These are phyloP conservation scores for Neoascia interrupta DNA, from an alignment of 2,888 invertebrate species.

Conservation along the genomic window DNA sequence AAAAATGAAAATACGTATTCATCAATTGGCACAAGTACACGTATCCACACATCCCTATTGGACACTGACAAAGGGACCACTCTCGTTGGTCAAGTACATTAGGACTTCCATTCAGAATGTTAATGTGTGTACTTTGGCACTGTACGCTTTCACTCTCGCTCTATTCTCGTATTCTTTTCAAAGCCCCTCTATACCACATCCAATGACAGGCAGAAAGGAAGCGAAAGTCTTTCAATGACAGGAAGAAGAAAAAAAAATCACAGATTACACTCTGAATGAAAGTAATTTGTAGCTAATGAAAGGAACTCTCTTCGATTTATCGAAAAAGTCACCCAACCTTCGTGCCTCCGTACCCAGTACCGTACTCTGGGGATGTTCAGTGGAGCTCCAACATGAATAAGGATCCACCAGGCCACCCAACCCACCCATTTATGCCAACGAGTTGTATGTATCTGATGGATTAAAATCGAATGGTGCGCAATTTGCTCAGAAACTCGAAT, in stretches of 20 bases:
- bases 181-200: constrained; percentile 22
- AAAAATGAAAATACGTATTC: constrained; percentile 33
- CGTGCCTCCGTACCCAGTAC: neutral
- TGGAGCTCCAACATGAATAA: constrained; percentile 18
- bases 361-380: constrained; percentile 24
- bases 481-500: constrained; percentile 28
- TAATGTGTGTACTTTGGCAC: constrained; percentile 63
- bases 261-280: constrained; percentile 60
- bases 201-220: constrained; percentile 46
- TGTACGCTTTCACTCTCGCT: constrained; percentile 41
- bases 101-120: constrained; percentile 64
- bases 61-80: constrained; percentile 59
- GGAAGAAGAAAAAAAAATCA: constrained; percentile 43
- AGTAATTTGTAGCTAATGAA: constrained; percentile 66
- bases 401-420: neutral
- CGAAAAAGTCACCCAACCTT: constrained; percentile 47
- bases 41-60: constrained; percentile 40
- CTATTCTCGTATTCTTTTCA: constrained; percentile 2
- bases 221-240: constrained; percentile 40
- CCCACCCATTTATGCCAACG: constrained; percentile 29
- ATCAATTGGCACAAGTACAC: constrained; percentile 53
- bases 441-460: constrained; percentile 53
- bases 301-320: constrained; percentile 61
- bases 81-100: constrained; percentile 56
- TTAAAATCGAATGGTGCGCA: constrained; percentile 54